phyloP scores from a whole-genome alignment of 2,113 vertebrate species.

The Phalacrocorax carbo region DNA sequence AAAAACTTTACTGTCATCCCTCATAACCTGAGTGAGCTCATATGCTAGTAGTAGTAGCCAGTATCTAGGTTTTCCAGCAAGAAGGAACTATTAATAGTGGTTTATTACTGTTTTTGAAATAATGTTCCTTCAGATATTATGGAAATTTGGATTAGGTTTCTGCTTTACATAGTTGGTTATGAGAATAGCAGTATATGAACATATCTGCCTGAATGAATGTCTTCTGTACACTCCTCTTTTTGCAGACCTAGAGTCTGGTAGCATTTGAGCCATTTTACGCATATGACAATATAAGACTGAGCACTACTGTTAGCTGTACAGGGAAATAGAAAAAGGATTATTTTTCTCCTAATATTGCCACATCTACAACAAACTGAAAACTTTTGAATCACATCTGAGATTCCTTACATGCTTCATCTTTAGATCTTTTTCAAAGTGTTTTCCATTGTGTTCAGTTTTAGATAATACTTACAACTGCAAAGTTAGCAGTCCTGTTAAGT shows the following conservation, averaged over 20 bases:
- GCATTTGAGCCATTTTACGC: not conserved
- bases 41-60: not conserved
- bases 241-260: not conserved
- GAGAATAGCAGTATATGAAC: not conserved
- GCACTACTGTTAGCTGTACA: not conserved
- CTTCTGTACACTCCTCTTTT: not conserved
- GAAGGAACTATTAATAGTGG: not conserved
- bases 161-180: not conserved
- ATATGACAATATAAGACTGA: not conserved
- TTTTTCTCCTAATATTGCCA: not conserved
- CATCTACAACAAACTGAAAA: not conserved
- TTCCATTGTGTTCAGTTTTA: slow-evolving; percentile 28
- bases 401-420: not conserved
- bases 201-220: not conserved
- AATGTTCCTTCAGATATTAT: not conserved
- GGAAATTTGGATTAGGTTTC: not conserved
- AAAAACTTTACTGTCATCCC: not conserved
- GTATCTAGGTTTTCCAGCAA: not conserved
- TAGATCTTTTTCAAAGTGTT: not conserved
- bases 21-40: not conserved
- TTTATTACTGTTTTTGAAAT: not conserved
- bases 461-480: not conserved
- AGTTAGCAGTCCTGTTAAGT: slow-evolving; percentile 18
- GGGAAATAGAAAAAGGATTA: not conserved
- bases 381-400: not conserved